A percentile compares a stretch with the other conserved stretches of the same genome.
phyloP scores from a whole-genome alignment of 2,113 vertebrate genomes.

The Callopanchax toddi region DNA sequence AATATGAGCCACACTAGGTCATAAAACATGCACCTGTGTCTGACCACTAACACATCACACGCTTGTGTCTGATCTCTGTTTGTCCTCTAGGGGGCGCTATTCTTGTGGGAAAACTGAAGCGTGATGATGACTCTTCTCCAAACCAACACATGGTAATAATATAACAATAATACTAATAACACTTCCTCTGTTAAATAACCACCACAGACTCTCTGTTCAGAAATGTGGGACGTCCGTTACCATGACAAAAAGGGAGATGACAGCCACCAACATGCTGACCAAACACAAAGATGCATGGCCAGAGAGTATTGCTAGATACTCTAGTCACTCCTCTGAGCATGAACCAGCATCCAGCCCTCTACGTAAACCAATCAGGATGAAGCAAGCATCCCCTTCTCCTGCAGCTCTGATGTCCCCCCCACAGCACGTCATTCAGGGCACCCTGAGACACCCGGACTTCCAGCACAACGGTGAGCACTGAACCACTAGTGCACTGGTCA shows the following conservation, averaged over 20 bases:
- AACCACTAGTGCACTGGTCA: not conserved
- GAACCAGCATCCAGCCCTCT: slow-evolving; percentile 1
- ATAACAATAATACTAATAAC: not conserved
- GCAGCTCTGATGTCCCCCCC: not conserved
- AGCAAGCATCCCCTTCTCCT: not conserved
- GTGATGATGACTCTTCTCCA: slow-evolving; percentile 1
- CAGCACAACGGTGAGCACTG: slow-evolving; percentile 71
- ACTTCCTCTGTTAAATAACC: not conserved
- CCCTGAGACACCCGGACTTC: slow-evolving; percentile 61
- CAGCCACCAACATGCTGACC: not conserved
- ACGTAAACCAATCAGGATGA: slow-evolving; percentile 29
- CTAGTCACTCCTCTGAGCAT: slow-evolving; percentile 3
- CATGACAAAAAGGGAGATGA: slow-evolving; percentile 3
- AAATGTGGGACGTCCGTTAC: slow-evolving; percentile 11
- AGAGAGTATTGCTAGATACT: slow-evolving; percentile 5
- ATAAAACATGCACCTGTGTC: too few relatives aligned
- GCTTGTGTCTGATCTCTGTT: slow-evolving; percentile 2
- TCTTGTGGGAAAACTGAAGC: slow-evolving; percentile 45
- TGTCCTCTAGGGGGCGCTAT: slow-evolving; percentile 58
- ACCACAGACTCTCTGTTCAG: slow-evolving; percentile 10
- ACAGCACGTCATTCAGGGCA: slow-evolving; percentile 58
- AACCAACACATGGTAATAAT: slow-evolving; percentile 22
- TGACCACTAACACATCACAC: too few relatives aligned
- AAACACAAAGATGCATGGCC: slow-evolving; percentile 31
- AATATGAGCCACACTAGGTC: not conserved